phyloP scores from a whole-genome alignment of 92 coral and sea anemone genomes.

The Virgularia gustaviana region DNA sequence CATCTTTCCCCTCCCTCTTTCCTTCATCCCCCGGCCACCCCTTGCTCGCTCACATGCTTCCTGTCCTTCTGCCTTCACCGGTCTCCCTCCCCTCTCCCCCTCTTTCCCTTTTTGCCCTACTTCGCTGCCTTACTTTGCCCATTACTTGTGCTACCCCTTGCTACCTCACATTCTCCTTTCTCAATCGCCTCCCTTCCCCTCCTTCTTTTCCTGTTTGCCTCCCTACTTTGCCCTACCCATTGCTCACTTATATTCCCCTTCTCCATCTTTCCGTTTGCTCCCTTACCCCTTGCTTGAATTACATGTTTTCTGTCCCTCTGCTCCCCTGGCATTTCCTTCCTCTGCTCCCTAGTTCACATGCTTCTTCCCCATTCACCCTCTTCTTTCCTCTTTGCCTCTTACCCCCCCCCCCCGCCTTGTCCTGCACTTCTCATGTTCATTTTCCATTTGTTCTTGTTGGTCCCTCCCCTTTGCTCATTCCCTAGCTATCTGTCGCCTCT shows the following conservation, averaged over 20 bases:
- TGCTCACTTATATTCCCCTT: background rate
- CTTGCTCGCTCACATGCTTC: background rate
- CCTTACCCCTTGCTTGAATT: background rate
- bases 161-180: background rate
- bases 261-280: background rate
- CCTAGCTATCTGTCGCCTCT: no score
- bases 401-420: no score
- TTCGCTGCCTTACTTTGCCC: background rate
- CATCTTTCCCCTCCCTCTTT: background rate
- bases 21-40: background rate
- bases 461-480: no score
- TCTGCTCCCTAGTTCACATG: no score
- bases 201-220: background rate
- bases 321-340: no score
- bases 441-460: no score
- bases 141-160: background rate
- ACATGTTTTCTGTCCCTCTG: background rate
- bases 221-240: background rate
- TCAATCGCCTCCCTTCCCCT: background rate
- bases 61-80: background rate
- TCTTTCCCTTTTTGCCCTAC: background rate
- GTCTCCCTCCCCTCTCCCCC: background rate
- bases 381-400: no score
- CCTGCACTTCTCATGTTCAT: no score
- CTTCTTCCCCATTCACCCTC: no score